Percentiles rank a stretch among this genome's conserved stretches.
These are phyloP conservation scores for Apantesis nais DNA, from an alignment of 2,888 invertebrate genomes.

Conservation along the genomic window DNA sequence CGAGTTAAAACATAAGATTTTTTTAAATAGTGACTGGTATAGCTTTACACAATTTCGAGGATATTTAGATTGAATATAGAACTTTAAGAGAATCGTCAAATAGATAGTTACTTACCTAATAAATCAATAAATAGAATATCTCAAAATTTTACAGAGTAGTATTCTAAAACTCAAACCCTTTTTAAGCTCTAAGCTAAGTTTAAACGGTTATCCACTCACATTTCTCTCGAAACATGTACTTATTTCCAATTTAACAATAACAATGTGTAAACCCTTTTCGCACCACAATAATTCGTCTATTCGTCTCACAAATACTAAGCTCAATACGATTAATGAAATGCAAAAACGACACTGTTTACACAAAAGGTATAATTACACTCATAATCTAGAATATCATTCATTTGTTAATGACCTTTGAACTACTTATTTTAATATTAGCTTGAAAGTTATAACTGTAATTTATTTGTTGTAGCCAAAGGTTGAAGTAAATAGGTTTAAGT, in stretches of 20 bases:
- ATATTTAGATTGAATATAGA: no score
- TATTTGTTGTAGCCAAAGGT: neutral
- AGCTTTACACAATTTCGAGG: no score
- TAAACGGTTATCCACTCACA: neutral
- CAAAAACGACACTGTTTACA: neutral
- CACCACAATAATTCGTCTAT: conserved; percentile 2
- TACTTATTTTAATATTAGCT: conserved; percentile 6
- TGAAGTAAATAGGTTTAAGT: conserved; percentile 2
- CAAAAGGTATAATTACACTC: neutral
- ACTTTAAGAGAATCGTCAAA: no score
- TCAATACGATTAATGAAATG: conserved; percentile 7
- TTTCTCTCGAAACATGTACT: neutral
- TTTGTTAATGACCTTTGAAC: neutral
- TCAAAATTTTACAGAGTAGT: neutral
- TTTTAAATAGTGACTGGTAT: no score
- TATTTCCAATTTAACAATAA: neutral
- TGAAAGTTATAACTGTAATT: neutral
- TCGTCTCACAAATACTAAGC: neutral
- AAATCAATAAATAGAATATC: neutral
- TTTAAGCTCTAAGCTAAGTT: neutral
- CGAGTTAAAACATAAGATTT: no score
- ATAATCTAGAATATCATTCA: neutral
- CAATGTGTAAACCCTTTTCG: conserved; percentile 7
- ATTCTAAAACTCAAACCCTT: neutral
- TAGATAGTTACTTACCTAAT: neutral